A percentile compares a stretch with the other conserved stretches of the same genome.
Conservation (phyloP, 2,113 vertebrate genomes). For the Thunnus maccoyii region DNA sequence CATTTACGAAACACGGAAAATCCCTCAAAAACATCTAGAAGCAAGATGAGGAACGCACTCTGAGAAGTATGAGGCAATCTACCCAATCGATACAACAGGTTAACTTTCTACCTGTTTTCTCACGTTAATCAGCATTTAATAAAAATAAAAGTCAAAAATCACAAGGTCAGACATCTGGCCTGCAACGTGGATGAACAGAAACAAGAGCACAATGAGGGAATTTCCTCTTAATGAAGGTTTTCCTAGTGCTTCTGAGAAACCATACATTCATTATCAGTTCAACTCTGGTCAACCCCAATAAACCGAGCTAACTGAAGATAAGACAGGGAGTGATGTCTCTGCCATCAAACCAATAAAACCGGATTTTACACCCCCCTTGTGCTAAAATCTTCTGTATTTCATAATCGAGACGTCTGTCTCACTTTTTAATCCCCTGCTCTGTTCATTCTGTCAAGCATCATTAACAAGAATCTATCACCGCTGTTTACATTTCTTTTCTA, state of each 20-base stretch:
- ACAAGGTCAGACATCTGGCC: not conserved
- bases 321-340: not conserved
- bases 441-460: not conserved
- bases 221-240: not conserved
- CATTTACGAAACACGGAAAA: not conserved
- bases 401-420: not conserved
- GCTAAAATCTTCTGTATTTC: not conserved
- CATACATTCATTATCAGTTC: slow-evolving; percentile 15
- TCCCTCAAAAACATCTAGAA: not conserved
- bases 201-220: not conserved
- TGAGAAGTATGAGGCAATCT: not conserved
- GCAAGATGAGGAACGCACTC: not conserved
- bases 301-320: slow-evolving; percentile 33
- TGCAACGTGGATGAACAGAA: not conserved
- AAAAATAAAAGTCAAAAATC: not conserved
- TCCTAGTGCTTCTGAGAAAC: slow-evolving; percentile 11
- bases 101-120: not conserved
- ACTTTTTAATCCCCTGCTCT: not conserved
- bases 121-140: not conserved
- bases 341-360: slow-evolving; percentile 16
- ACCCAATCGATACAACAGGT: not conserved
- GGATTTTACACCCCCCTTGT: not conserved
- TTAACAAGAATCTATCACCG: not conserved
- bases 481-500: not conserved
- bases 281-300: slow-evolving; percentile 28